Evolutionary conservation across 2,888 invertebrate species (phyloP).

Genomic region (Pseudoips prasinana): DNA sequence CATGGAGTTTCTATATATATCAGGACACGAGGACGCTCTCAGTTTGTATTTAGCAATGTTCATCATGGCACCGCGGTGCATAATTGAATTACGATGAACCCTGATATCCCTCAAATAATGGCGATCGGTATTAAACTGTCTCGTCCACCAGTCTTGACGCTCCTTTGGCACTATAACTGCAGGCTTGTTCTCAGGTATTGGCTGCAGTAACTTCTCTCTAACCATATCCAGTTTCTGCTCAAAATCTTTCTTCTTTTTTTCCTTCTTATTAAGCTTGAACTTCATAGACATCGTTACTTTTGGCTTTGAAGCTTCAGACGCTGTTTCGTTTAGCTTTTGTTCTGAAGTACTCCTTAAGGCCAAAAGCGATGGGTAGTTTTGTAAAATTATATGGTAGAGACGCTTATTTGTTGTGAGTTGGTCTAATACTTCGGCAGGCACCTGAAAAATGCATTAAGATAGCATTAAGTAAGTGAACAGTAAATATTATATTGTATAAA

Average conservation of each 20-base stretch:
- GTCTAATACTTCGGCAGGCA: constrained; percentile 87
- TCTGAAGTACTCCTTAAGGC: constrained; percentile 85
- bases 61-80: constrained; percentile 93
- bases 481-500: too few species aligned
- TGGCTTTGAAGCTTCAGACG: constrained; percentile 52
- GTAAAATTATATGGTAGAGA: constrained; percentile 86
- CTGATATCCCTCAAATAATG: constrained; percentile 87
- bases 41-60: constrained; percentile 92
- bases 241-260: constrained; percentile 52
- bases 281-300: constrained; percentile 85
- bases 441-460: constrained; percentile 59
- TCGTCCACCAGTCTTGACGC: constrained; percentile 67
- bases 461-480: too few species aligned
- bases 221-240: constrained; percentile 67
- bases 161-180: constrained; percentile 51
- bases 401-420: constrained; percentile 84
- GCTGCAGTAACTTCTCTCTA: constrained; percentile 64
- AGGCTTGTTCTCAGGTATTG: constrained; percentile 70
- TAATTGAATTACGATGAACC: constrained; percentile 90
- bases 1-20: constrained; percentile 94
- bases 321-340: constrained; percentile 76
- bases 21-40: constrained; percentile 95
- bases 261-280: constrained; percentile 68
- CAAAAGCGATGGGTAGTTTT: constrained; percentile 87
- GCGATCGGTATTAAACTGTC: constrained; percentile 82